Evolutionary conservation across 2,113 vertebrate species (phyloP).

Genomic region (Xenopus tropicalis): DNA sequence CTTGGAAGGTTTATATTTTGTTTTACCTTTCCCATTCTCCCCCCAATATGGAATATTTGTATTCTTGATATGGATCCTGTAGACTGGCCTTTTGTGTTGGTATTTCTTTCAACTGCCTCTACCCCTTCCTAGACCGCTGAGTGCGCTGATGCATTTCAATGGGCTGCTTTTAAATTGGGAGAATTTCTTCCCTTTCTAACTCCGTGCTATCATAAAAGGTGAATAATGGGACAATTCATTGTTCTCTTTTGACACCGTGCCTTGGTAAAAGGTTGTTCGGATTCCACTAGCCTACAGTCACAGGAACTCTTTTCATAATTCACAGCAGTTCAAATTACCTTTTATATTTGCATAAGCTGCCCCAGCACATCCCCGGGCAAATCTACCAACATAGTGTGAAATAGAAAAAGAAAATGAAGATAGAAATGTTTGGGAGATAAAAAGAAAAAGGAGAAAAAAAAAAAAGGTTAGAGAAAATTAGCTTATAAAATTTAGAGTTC

Average conservation of each 20-base stretch:
- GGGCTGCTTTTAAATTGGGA: slow-evolving; percentile 3
- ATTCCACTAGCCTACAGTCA: slow-evolving; percentile 39
- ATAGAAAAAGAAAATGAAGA: slow-evolving; percentile 39
- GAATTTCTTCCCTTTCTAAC: slow-evolving; percentile 19
- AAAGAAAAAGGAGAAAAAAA: not conserved
- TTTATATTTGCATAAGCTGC: slow-evolving; percentile 43
- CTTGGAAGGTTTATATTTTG: slow-evolving; percentile 17
- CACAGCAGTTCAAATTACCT: slow-evolving; percentile 45
- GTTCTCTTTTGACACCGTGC: slow-evolving; percentile 40
- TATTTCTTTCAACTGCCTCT: slow-evolving; percentile 37
- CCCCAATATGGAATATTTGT: slow-evolving; percentile 22
- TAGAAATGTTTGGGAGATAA: slow-evolving; percentile 34
- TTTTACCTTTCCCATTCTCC: not conserved
- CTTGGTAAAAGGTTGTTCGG: slow-evolving; percentile 40
- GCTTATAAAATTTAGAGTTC: slow-evolving; percentile 36
- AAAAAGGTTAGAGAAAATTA: slow-evolving; percentile 28
- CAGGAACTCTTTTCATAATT: slow-evolving; percentile 40
- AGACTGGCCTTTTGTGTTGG: slow-evolving; percentile 36
- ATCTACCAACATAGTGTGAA: slow-evolving; percentile 38
- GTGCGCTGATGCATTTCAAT: slow-evolving; percentile 37
- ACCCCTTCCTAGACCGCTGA: slow-evolving; percentile 35
- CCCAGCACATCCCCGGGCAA: slow-evolving; percentile 35
- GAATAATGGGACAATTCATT: slow-evolving; percentile 42
- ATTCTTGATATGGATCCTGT: slow-evolving; percentile 24
- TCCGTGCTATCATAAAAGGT: slow-evolving; percentile 38